These are phyloP conservation scores for Anagrus nilaparvatae DNA, from an alignment of 1,140 invertebrate species.

Conservation along the genomic window DNA sequence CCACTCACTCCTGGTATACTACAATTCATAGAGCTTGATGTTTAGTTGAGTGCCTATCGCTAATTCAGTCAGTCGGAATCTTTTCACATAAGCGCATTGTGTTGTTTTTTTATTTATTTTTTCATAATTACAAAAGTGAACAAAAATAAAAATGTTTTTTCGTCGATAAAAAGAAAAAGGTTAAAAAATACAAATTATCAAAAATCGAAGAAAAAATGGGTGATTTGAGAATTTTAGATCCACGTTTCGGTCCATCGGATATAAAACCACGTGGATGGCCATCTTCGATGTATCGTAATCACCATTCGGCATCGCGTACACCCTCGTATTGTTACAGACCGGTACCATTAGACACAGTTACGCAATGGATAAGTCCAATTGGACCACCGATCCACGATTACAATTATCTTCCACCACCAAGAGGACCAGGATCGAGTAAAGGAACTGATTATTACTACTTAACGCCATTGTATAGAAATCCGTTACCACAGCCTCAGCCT, in stretches of 20 bases:
- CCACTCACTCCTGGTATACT: too few relatives aligned
- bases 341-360: constrained; percentile 32
- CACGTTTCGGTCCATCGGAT: constrained; percentile 34
- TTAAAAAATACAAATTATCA: too few relatives aligned
- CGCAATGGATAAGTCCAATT: constrained; percentile 30
- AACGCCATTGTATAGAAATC: constrained; percentile 55
- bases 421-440: constrained; percentile 40
- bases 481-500: constrained; percentile 47
- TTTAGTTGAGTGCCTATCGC: too few relatives aligned
- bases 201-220: constrained; percentile 35
- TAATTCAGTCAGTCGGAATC: too few relatives aligned
- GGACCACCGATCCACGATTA: constrained; percentile 35
- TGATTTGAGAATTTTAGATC: constrained; percentile 37
- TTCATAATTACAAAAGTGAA: too few relatives aligned
- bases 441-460: constrained; percentile 59
- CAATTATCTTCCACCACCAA: constrained; percentile 40
- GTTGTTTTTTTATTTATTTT: too few relatives aligned
- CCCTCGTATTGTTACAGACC: constrained; percentile 52
- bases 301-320: constrained; percentile 26
- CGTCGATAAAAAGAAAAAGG: too few relatives aligned
- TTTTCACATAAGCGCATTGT: too few relatives aligned
- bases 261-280: constrained; percentile 45
- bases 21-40: too few relatives aligned
- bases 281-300: constrained; percentile 48
- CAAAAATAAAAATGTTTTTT: too few relatives aligned